A percentile compares a stretch with the other conserved stretches of the same genome.
Conservation (phyloP, 2,797 vertebrate genomes). For the Zalophus californianus region DNA sequence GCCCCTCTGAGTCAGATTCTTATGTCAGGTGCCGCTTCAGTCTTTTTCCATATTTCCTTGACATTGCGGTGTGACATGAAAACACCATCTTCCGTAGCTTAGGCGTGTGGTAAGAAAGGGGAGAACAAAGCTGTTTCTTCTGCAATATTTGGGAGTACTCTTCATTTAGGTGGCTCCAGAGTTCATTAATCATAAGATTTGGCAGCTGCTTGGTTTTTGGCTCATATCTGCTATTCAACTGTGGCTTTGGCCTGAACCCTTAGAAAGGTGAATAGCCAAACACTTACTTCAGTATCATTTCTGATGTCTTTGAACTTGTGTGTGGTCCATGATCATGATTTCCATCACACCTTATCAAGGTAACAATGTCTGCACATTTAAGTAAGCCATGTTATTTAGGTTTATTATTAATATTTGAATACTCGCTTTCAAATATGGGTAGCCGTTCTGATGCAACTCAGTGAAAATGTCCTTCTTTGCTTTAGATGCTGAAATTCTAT, state of each 20-base stretch:
- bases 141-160: background rate
- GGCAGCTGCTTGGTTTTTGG: background rate
- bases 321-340: background rate
- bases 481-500: background rate
- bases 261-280: background rate
- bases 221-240: background rate
- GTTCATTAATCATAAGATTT: background rate
- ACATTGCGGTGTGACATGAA: background rate
- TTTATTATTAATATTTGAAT: background rate
- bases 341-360: background rate
- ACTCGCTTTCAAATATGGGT: background rate
- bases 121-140: background rate
- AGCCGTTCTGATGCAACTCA: background rate
- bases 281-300: background rate
- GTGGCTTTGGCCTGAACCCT: background rate
- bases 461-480: background rate
- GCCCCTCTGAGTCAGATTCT: background rate
- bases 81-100: background rate
- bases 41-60: background rate
- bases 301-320: background rate
- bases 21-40: background rate
- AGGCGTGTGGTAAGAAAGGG: background rate
- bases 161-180: background rate
- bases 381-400: background rate
- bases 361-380: background rate